These are phyloP conservation scores for Drosophila rellima DNA, from an alignment of 2,888 invertebrate genomes.

Conservation along the genomic window DNA sequence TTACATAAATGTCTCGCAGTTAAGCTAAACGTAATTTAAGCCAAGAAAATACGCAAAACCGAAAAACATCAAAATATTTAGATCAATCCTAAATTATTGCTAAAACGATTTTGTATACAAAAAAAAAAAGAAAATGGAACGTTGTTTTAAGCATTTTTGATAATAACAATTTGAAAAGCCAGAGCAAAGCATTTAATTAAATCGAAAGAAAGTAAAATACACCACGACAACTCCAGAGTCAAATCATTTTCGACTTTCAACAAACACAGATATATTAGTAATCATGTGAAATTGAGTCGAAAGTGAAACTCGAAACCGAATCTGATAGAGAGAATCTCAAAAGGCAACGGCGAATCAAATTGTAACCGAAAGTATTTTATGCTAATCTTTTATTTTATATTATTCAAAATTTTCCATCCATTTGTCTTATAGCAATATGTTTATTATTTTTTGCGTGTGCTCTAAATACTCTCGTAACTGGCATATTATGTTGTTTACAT, in stretches of 20 bases:
- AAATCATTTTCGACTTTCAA: not conserved
- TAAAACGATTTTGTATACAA: conserved; percentile 53
- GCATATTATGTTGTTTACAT: conserved; percentile 60
- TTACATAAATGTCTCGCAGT: conserved; percentile 81
- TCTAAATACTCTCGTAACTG: conserved; percentile 36
- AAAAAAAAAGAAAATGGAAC: not conserved
- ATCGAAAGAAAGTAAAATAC: conserved; percentile 4
- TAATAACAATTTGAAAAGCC: conserved; percentile 55
- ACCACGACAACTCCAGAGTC: not conserved
- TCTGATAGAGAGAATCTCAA: conserved; percentile 16
- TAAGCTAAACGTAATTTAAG: conserved; percentile 76
- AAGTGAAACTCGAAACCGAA: not conserved
- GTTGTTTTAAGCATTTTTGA: conserved; percentile 50
- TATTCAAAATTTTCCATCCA: conserved; percentile 62
- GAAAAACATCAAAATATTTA: conserved; percentile 56
- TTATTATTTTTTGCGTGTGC: conserved; percentile 10
- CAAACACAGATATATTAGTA: not conserved
- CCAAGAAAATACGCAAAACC: conserved; percentile 57
- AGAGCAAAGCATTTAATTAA: conserved; percentile 68
- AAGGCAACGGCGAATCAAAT: conserved; percentile 39
- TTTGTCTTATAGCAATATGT: conserved; percentile 28
- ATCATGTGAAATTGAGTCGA: not conserved
- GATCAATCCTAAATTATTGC: conserved; percentile 59
- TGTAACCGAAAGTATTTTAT: conserved; percentile 64
- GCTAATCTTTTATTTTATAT: conserved; percentile 21